Evolutionary conservation across 2,888 invertebrate species (phyloP), one percentile per base, ranked within the genome.

Genomic region (Proisotoma minuta): DNA sequence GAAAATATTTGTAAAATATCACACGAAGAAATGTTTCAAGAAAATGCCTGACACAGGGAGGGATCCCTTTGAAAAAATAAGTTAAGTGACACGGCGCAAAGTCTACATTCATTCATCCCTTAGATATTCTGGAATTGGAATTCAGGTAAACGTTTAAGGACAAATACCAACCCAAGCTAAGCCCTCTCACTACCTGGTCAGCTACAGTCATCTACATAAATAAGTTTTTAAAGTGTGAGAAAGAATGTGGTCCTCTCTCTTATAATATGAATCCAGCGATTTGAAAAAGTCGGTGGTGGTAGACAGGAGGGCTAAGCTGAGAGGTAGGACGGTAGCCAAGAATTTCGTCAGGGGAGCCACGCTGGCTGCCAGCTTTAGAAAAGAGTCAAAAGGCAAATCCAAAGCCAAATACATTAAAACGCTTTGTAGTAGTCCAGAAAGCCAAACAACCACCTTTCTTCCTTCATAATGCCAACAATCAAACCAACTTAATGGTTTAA

Each of bases 321-420:
- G 18, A 43, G 43, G 43, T 43, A 20, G 43, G 43, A 66, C 71
- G 68, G 71, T 70, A 71, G 71, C 69, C 58, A 57, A 62, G 70
- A 70, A 72, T 72, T 72, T 68, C 62, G 60, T 66, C 65, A 63
- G 66, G 69, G 68, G 71, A 69, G 69, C 69, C 71, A 71, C 65
- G 72, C 69, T 68, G 71, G 64, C 71, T 68, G 66, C 62, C 61
- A 59, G 50, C 63, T 56, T 60, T 54, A 52, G 56, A 34, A 10
- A 59, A 29, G 15, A 51, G n/a, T n/a, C 43, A n/a, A 51, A 51
- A 51, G 51, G 51, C 51, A 40, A 56, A 43, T 43, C 43, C 43
- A 43, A 63, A 63, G 59, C 56, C 63, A 60, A 64, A 64, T 49
- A 60, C 15, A 22, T 48, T 29, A 27, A 10, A 10, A 15, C 8